Conservation (phyloP, 2,113 vertebrate species). For the Choloepus hoffmanni region DNA sequence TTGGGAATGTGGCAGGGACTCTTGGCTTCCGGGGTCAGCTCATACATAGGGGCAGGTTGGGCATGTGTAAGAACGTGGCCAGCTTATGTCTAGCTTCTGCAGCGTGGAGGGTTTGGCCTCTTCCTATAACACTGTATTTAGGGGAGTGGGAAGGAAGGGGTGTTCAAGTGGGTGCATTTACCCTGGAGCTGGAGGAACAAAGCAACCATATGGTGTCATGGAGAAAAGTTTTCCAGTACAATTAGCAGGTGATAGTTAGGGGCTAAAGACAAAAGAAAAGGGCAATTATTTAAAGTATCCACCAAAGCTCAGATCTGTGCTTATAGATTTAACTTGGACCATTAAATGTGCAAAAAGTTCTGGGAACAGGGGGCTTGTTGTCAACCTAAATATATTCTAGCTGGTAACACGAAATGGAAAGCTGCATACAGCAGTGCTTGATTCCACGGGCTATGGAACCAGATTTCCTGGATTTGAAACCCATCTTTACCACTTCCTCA, state of each 20-base stretch:
- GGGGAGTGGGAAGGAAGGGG: no score
- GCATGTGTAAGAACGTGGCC: neutral
- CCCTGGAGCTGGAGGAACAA: neutral
- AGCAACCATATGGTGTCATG: neutral
- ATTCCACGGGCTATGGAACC: neutral
- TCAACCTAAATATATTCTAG: neutral
- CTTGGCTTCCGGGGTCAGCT: neutral
- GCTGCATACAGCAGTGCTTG: accelerated
- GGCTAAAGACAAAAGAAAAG: neutral
- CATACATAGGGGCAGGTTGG: no score
- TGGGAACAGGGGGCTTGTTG: neutral
- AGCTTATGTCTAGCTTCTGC: neutral
- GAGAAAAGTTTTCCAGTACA: neutral
- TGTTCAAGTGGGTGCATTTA: accelerated
- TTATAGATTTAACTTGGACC: neutral
- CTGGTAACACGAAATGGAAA: neutral
- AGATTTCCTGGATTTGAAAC: neutral
- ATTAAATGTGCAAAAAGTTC: neutral
- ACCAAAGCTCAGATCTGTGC: neutral
- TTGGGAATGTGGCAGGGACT: neutral
- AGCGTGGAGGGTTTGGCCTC: neutral
- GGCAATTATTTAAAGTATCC: neutral
- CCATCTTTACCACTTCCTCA: neutral
- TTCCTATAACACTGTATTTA: neutral
- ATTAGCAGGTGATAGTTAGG: neutral